Evolutionary conservation across 2,888 invertebrate species (phyloP).

Genomic region (Odiellus spinosus): DNA sequence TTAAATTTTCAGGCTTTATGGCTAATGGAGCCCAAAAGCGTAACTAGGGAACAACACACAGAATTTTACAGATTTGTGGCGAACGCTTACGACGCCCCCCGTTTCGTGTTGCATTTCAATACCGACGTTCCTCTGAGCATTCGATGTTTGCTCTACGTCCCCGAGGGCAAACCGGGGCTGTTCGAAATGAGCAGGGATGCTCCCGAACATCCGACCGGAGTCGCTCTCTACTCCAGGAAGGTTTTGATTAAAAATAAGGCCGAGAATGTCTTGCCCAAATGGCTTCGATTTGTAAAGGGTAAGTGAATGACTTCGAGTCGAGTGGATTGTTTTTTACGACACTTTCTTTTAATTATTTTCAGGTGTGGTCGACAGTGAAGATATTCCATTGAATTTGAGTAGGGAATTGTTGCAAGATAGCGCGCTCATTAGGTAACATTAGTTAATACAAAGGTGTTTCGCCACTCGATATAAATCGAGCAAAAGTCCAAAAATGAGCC

Average conservation of each 20-base stretch:
- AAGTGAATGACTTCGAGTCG: conserved; percentile 46
- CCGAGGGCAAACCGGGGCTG: conserved; percentile 75
- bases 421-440: conserved; percentile 47
- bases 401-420: conserved; percentile 90
- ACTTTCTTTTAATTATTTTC: conserved; percentile 11
- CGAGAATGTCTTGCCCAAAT: conserved; percentile 69
- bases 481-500: too few species aligned
- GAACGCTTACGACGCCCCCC: conserved; percentile 69
- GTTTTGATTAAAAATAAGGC: conserved; percentile 82
- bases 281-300: conserved; percentile 89
- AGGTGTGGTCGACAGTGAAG: conserved; percentile 95
- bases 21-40: conserved; percentile 77
- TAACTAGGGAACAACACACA: conserved; percentile 66
- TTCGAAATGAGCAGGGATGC: conserved; percentile 62
- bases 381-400: conserved; percentile 92
- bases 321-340: conserved; percentile 97
- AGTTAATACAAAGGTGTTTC: not conserved
- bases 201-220: conserved; percentile 57
- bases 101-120: conserved; percentile 80
- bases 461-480: too few species aligned
- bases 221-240: conserved; percentile 79
- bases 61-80: conserved; percentile 68
- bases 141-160: conserved; percentile 76
- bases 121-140: conserved; percentile 84
- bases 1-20: conserved; percentile 68